Evolutionary conservation across 2,888 invertebrate genomes (phyloP), one percentile per base, ranked within the genome.

Genomic region (Philereme vetulata): DNA sequence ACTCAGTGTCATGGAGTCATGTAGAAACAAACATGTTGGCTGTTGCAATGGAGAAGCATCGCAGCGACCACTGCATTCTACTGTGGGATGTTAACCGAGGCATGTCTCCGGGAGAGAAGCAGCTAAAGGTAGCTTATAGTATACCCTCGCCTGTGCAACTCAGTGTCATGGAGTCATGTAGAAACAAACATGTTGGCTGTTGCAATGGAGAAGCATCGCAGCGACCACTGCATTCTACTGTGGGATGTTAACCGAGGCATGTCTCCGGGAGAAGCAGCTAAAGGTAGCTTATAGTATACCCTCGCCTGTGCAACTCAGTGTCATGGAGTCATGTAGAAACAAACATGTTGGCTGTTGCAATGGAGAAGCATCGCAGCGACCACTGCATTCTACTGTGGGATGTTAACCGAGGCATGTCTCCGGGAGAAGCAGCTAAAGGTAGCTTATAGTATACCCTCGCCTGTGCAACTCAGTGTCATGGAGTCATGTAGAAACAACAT

Each of bases 301-400:
- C 96, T 8, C 92, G 98, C 6, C 95, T 96, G 67, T 98, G 98
- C 80, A 96, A 97, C 73, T 95, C 96, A 0, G 94, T 99, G 9
- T 94, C 96, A 36, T 98, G 98, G 98, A 98, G 97, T 84, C 96
- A 95, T 36, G 86, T 93, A 8, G 97, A 98, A 72, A 93, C 94
- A 32, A 96, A 97, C 82, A 91, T 98, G 71, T 87, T 98, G 61
- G 97, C 97, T 0, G 96, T 96, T 56, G 98, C 97, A 0, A 93
- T 98, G 74, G 98, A 98, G 75, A 97, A 97, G 80, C 96, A 97
- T 80, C 94, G 98, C 65, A 96, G 96, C 42, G 98, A 98, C 84
- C 95, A 96, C 81, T 97, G 97, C 60, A 95, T 98, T 44, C 93
- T 97, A 5, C 93, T 98, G 49, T 99, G 98, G 98, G 98, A 99